Percentiles rank a stretch among this genome's conserved stretches.
Conservation (phyloP, 2,888 invertebrate genomes). For the Cepaea hortensis region DNA sequence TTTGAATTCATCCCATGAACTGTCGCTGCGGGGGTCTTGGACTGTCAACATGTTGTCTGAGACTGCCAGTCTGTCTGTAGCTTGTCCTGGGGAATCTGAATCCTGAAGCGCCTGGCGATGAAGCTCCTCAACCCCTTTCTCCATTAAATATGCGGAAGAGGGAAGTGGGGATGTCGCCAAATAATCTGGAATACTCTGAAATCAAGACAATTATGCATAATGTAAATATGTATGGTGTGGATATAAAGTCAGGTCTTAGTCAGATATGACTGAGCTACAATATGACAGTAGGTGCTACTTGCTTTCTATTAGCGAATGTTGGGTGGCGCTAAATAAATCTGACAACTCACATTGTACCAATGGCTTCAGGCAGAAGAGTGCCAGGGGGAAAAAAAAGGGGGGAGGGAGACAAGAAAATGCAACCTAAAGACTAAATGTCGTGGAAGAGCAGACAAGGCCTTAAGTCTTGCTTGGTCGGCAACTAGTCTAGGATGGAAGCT, state of each 20-base stretch:
- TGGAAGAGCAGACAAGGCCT: no score
- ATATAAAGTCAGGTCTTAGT: neutral
- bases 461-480: neutral
- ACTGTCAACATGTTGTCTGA: constrained; percentile 32
- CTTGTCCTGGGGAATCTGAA: neutral
- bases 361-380: no score
- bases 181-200: constrained; percentile 83
- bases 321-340: neutral
- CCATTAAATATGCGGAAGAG: constrained; percentile 65
- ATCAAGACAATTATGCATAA: constrained; percentile 16
- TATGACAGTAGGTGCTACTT: no score
- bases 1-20: constrained; percentile 51
- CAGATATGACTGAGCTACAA: no score
- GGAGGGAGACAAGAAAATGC: neutral
- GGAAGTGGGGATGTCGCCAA: constrained; percentile 97
- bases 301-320: no score
- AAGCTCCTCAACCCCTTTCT: constrained; percentile 65
- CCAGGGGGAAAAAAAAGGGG: neutral
- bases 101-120: constrained; percentile 48
- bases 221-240: neutral
- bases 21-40: constrained; percentile 52
- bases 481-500: no score
- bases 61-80: neutral
- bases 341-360: neutral
- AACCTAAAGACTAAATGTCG: no score